These are phyloP conservation scores for Microchirus variegatus DNA, from an alignment of 2,797 vertebrate genomes.

Conservation along the genomic window DNA sequence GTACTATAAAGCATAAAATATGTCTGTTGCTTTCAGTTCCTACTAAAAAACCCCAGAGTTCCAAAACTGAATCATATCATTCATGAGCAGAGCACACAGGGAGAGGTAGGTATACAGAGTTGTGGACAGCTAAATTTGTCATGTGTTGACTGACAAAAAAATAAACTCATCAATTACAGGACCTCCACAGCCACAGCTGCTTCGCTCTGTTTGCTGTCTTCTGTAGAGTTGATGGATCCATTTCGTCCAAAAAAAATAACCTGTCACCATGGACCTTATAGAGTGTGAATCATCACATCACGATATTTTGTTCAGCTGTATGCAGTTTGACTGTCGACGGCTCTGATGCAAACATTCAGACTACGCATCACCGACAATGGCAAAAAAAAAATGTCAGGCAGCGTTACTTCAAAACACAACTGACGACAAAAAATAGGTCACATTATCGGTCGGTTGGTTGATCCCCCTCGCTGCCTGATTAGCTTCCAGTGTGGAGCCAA, in stretches of 20 bases:
- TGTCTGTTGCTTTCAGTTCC: too few relatives aligned
- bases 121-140: slow-evolving; percentile 39
- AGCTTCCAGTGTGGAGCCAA: too few relatives aligned
- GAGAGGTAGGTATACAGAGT: slow-evolving; percentile 35
- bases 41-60: too few relatives aligned
- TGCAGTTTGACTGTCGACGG: too few relatives aligned
- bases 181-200: slow-evolving; percentile 26
- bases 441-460: too few relatives aligned
- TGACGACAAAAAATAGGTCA: too few relatives aligned
- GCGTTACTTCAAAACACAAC: too few relatives aligned
- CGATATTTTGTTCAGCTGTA: neutral
- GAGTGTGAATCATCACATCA: slow-evolving; percentile 11
- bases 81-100: slow-evolving; percentile 14
- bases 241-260: slow-evolving; percentile 38
- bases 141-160: slow-evolving; percentile 58
- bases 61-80: slow-evolving; percentile 40
- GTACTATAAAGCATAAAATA: too few relatives aligned
- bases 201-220: slow-evolving; percentile 31
- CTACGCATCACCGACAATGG: too few relatives aligned
- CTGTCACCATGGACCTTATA: slow-evolving; percentile 2
- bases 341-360: too few relatives aligned
- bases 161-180: slow-evolving; percentile 44
- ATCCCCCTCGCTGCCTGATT: too few relatives aligned
- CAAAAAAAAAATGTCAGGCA: too few relatives aligned
- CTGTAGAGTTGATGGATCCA: slow-evolving; percentile 17